Percentiles rank a stretch among this genome's conserved stretches.
Evolutionary conservation across 2,113 vertebrate genomes (phyloP).

Genomic region (Oreochromis aureus): DNA sequence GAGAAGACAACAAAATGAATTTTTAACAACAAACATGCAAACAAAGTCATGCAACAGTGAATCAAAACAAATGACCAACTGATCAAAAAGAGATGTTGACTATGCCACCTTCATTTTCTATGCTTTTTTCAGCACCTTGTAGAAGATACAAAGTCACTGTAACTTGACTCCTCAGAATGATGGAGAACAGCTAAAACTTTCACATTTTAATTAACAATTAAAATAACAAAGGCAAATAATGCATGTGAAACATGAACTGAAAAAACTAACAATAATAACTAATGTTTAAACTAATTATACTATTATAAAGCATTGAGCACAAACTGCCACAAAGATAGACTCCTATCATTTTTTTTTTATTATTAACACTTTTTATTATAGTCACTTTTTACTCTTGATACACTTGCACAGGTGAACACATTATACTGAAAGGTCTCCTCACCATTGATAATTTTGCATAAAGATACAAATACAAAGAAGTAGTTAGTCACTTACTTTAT

Average conservation of each 20-base stretch:
- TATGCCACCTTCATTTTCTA: accelerated
- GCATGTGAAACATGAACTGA: not conserved
- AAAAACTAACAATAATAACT: not conserved
- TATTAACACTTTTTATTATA: not conserved
- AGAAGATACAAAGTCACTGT: not conserved
- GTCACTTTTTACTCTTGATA: not conserved
- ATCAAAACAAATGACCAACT: not conserved
- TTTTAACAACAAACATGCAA: not conserved
- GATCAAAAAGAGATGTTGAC: not conserved
- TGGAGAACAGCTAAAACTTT: not conserved
- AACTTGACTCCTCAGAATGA: not conserved
- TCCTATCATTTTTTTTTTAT: accelerated
- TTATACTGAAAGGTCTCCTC: not conserved
- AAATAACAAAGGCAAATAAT: not conserved
- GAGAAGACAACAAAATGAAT: not conserved
- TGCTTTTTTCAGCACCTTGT: not conserved
- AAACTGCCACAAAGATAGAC: not conserved
- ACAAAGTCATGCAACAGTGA: not conserved
- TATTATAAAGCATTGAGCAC: accelerated
- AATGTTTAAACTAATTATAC: not conserved
- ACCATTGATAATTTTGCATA: accelerated
- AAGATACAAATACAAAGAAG: not conserved
- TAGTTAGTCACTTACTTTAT: accelerated
- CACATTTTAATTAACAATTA: not conserved
- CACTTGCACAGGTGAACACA: not conserved